A percentile compares a stretch with the other conserved stretches of the same genome.
Evolutionary conservation across 2,113 vertebrate genomes (phyloP).

Genomic region (Malaclemys terrapin): DNA sequence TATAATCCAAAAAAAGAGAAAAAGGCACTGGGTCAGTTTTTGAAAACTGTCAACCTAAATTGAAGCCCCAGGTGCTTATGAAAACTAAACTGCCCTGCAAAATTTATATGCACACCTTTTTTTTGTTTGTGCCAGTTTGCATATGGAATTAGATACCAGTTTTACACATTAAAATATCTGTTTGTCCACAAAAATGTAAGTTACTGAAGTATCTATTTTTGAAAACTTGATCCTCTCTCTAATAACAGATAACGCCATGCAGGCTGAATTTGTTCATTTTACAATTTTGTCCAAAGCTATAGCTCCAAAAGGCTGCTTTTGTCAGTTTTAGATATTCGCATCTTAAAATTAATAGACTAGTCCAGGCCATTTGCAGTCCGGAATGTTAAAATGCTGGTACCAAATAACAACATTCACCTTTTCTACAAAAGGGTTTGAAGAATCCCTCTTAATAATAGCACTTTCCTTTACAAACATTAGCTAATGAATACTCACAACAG

Average conservation of each 20-base stretch:
- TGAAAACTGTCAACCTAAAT: not conserved
- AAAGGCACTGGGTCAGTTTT: not conserved
- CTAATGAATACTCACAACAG: not conserved
- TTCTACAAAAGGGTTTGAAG: not conserved
- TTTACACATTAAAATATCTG: not conserved
- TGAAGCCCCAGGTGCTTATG: not conserved
- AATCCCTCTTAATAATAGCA: not conserved
- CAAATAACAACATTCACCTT: not conserved
- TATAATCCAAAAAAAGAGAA: not conserved
- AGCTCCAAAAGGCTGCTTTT: not conserved
- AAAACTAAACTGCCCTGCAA: not conserved
- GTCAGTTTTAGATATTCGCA: not conserved
- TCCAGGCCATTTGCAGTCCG: not conserved
- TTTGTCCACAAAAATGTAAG: not conserved
- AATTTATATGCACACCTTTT: not conserved
- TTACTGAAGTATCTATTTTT: not conserved
- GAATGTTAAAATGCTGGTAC: not conserved
- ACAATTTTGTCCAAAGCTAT: not conserved
- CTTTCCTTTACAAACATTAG: not conserved
- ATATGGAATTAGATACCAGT: not conserved
- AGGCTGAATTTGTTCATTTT: not conserved
- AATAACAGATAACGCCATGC: not conserved
- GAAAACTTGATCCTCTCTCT: not conserved
- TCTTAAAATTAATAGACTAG: not conserved
- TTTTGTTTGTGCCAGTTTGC: not conserved